phyloP scores from a whole-genome alignment of 2,797 vertebrate species.

The Myotis planiceps region DNA sequence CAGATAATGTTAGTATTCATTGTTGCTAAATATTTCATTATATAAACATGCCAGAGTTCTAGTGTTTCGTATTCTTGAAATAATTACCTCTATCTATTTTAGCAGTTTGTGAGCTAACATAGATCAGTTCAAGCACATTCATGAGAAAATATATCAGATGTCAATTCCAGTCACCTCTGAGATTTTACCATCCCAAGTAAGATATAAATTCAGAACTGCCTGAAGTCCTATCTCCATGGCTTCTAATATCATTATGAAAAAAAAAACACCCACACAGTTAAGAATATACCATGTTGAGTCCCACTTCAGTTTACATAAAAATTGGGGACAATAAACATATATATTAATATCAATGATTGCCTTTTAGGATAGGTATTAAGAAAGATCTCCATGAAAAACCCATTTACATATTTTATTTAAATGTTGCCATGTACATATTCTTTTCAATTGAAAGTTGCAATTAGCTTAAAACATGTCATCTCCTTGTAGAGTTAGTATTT shows the following conservation, averaged over 20 bases:
- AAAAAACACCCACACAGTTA: neutral
- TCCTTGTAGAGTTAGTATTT: neutral
- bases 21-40: neutral
- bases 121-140: neutral
- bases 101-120: neutral
- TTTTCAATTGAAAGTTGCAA: constrained; percentile 6
- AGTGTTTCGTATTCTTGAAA: neutral
- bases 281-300: neutral
- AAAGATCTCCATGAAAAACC: neutral
- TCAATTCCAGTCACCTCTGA: neutral
- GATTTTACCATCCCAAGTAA: neutral
- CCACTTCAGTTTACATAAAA: neutral
- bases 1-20: neutral
- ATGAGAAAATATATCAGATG: neutral
- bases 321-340: neutral
- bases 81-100: neutral
- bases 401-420: neutral
- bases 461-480: neutral
- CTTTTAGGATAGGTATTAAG: neutral
- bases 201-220: neutral
- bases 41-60: neutral
- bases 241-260: neutral
- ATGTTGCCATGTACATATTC: neutral
- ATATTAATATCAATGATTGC: neutral
- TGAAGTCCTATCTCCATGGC: neutral